Evolutionary conservation across 1,140 invertebrate species (phyloP).

Genomic region (Zaprionus lachaisei): DNA sequence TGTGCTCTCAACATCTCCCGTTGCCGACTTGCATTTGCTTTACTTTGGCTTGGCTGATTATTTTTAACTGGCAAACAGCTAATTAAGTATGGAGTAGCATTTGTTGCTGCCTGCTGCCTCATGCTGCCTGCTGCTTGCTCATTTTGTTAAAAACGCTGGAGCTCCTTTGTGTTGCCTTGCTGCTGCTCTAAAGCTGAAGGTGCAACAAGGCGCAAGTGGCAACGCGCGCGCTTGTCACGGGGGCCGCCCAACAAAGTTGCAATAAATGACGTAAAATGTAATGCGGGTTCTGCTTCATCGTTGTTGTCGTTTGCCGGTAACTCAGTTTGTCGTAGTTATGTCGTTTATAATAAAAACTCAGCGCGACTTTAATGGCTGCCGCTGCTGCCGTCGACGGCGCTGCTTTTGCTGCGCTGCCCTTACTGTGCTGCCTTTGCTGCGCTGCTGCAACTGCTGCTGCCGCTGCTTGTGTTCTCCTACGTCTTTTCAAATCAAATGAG

Average conservation of each 20-base stretch:
- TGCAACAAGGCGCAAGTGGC: constrained; percentile 60
- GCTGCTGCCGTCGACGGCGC: constrained; percentile 7
- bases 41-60: constrained; percentile 77
- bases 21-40: constrained; percentile 79
- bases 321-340: constrained; percentile 81
- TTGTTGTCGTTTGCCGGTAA: constrained; percentile 64
- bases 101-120: constrained; percentile 35
- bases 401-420: too few relatives aligned
- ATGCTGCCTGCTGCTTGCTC: constrained; percentile 36
- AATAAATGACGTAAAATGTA: constrained; percentile 80
- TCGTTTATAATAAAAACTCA: constrained; percentile 82
- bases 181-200: constrained; percentile 19
- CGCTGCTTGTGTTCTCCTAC: constrained; percentile 43
- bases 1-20: constrained; percentile 49
- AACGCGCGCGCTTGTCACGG: constrained; percentile 52
- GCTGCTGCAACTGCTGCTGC: constrained; percentile 37
- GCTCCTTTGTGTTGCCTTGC: constrained; percentile 51
- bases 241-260: constrained; percentile 72
- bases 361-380: constrained; percentile 79
- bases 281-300: constrained; percentile 37
- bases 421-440: constrained; percentile 40
- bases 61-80: constrained; percentile 83
- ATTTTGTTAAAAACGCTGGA: constrained; percentile 66
- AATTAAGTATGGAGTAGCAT: constrained; percentile 82
- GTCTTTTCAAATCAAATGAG: constrained; percentile 80